phyloP scores from a whole-genome alignment of 2,797 vertebrate species.

The Sebastes oblongus region DNA sequence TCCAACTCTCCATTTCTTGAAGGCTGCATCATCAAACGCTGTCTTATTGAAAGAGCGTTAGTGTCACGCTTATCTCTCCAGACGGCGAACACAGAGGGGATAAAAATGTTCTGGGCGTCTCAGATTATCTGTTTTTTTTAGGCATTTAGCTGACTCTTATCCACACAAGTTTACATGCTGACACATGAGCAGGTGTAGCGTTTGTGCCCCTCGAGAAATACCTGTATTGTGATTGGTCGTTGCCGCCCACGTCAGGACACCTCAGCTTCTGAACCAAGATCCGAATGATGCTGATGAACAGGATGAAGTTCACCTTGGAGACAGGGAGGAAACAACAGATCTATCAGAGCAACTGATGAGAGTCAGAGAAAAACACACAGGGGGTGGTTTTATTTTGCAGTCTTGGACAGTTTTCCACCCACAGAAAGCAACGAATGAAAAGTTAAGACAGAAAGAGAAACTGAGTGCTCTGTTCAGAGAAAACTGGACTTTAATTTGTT shows the following conservation, averaged over 20 bases:
- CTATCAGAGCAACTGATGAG: neutral
- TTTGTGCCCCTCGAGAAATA: slow-evolving; percentile 38
- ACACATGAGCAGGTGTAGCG: neutral
- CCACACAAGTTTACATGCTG: neutral
- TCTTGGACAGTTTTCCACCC: neutral
- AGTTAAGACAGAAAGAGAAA: neutral
- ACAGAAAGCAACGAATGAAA: neutral
- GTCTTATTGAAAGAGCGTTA: slow-evolving; percentile 13
- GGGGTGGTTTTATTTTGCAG: neutral
- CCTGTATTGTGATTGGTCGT: slow-evolving; percentile 93
- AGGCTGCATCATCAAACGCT: slow-evolving; percentile 16
- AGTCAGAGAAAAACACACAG: neutral
- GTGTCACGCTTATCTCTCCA: slow-evolving; percentile 5
- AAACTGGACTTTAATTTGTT: neutral
- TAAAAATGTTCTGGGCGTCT: neutral
- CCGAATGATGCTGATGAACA: slow-evolving; percentile 91
- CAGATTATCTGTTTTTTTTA: neutral
- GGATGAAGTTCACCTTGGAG: slow-evolving; percentile 89
- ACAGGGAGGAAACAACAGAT: neutral
- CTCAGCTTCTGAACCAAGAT: slow-evolving; percentile 91
- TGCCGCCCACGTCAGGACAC: slow-evolving; percentile 89
- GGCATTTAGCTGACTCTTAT: slow-evolving; percentile 1
- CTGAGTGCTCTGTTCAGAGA: neutral
- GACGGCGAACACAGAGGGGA: slow-evolving; percentile 19
- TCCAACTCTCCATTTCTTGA: neutral